Percentiles rank a stretch among this genome's conserved stretches.
phyloP scores from a whole-genome alignment of 2,888 invertebrate genomes.

The Plagodis pulveraria region DNA sequence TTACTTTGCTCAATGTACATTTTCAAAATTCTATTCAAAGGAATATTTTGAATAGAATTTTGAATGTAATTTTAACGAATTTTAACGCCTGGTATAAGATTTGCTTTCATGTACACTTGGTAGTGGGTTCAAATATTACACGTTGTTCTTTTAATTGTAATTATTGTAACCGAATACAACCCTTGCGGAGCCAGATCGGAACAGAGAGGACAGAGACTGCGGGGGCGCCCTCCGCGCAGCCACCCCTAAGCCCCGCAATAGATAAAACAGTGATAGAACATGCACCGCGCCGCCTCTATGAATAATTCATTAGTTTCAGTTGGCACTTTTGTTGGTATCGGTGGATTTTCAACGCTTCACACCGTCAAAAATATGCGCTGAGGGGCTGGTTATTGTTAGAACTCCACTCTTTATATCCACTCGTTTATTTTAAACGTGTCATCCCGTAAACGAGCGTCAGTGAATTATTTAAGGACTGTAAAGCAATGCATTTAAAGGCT shows the following conservation, averaged over 20 bases:
- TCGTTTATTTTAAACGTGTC: slow-evolving; percentile 64
- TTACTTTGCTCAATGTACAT: too few species aligned
- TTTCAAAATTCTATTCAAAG: too few species aligned
- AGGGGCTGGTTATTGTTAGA: slow-evolving; percentile 77
- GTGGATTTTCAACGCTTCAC: slow-evolving; percentile 83
- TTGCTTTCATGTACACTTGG: too few species aligned
- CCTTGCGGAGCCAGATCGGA: slow-evolving; percentile 58
- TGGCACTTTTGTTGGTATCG: slow-evolving; percentile 85
- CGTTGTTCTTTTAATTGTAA: too few species aligned
- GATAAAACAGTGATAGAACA: slow-evolving; percentile 86
- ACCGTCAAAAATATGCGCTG: slow-evolving; percentile 80
- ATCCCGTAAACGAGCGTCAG: slow-evolving; percentile 43
- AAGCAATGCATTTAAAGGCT: slow-evolving; percentile 31
- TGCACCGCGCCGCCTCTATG: slow-evolving; percentile 83
- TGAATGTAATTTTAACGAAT: too few species aligned
- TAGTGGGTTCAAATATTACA: too few species aligned
- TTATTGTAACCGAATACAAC: slow-evolving; percentile 45
- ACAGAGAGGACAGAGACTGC: slow-evolving; percentile 46
- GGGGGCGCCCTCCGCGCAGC: slow-evolving; percentile 56
- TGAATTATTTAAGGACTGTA: slow-evolving; percentile 53
- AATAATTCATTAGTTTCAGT: slow-evolving; percentile 85
- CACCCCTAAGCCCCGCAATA: slow-evolving; percentile 78
- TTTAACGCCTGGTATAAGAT: too few species aligned
- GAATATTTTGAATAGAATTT: too few species aligned
- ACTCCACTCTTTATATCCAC: slow-evolving; percentile 63